Evolutionary conservation across 2,888 invertebrate species (phyloP).

Genomic region (Hemicrepidius hirtus): DNA sequence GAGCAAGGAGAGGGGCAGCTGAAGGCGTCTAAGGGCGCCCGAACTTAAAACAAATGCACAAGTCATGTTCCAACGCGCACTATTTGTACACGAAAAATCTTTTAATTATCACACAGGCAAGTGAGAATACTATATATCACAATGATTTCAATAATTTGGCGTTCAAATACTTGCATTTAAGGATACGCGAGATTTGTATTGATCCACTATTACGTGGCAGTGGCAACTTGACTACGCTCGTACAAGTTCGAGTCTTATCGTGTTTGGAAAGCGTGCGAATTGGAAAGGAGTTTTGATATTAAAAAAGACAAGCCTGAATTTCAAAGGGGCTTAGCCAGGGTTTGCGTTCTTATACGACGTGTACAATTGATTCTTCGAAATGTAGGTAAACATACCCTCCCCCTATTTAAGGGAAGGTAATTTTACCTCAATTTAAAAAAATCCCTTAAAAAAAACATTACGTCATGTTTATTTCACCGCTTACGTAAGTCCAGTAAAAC

Average conservation of each 20-base stretch:
- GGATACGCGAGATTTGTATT: constrained; percentile 67
- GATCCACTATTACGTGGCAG: constrained; percentile 71
- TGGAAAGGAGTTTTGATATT: constrained; percentile 64
- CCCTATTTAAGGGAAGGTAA: too few species aligned
- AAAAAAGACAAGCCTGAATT: constrained; percentile 21
- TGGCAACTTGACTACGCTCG: constrained; percentile 62
- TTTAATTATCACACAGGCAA: constrained; percentile 57
- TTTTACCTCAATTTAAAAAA: too few species aligned
- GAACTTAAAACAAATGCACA: constrained; percentile 64
- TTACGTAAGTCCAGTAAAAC: not conserved
- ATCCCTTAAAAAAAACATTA: too few species aligned
- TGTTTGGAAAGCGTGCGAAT: constrained; percentile 64
- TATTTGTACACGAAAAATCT: constrained; percentile 53
- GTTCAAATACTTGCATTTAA: constrained; percentile 70
- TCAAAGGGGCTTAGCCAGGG: constrained; percentile 43
- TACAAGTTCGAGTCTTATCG: constrained; percentile 57
- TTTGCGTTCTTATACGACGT: not conserved
- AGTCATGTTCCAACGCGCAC: constrained; percentile 63
- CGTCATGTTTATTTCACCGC: too few species aligned
- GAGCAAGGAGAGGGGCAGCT: constrained; percentile 63
- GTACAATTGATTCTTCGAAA: constrained; percentile 10
- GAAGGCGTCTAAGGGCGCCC: constrained; percentile 55
- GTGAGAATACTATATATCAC: constrained; percentile 72
- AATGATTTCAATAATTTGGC: constrained; percentile 71
- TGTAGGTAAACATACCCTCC: constrained; percentile 12